Percentiles rank a stretch among this genome's conserved stretches.
Conservation (phyloP, 2,797 vertebrate species). For the Hemibagrus guttatus region DNA sequence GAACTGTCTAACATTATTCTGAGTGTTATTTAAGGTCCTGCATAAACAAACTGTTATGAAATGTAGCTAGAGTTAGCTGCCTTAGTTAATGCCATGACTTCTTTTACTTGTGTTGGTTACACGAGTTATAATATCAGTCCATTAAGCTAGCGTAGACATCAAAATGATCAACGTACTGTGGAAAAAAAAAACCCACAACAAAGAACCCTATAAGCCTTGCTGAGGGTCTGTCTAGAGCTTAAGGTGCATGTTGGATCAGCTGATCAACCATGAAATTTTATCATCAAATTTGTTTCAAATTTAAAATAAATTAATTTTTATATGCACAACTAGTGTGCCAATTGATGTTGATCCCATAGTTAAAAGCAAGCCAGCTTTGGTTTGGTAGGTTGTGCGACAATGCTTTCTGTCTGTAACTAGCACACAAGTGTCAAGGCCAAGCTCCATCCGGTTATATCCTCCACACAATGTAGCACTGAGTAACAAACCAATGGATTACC, state of each 20-base stretch:
- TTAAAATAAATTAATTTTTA: too few species aligned
- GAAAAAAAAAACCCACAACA: not conserved
- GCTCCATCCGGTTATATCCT: not conserved
- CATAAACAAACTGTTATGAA: not conserved
- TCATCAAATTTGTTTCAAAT: not conserved
- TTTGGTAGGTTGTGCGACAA: not conserved
- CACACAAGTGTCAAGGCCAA: not conserved
- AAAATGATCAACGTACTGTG: not conserved
- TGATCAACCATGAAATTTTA: not conserved
- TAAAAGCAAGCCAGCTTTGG: not conserved
- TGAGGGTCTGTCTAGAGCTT: too few species aligned
- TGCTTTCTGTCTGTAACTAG: not conserved
- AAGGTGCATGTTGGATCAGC: not conserved
- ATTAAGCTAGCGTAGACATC: not conserved
- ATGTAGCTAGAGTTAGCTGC: not conserved
- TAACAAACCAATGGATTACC: constrained; percentile 68
- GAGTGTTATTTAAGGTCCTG: not conserved
- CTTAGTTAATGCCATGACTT: not conserved
- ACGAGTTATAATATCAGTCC: not conserved
- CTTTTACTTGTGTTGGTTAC: not conserved
- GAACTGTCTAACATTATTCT: not conserved
- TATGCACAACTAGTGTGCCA: not conserved
- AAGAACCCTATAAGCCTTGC: not conserved
- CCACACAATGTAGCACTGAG: not conserved
- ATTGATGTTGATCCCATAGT: not conserved